Evolutionary conservation across 2,888 invertebrate genomes (phyloP).

Genomic region (Aphidius colemani): DNA sequence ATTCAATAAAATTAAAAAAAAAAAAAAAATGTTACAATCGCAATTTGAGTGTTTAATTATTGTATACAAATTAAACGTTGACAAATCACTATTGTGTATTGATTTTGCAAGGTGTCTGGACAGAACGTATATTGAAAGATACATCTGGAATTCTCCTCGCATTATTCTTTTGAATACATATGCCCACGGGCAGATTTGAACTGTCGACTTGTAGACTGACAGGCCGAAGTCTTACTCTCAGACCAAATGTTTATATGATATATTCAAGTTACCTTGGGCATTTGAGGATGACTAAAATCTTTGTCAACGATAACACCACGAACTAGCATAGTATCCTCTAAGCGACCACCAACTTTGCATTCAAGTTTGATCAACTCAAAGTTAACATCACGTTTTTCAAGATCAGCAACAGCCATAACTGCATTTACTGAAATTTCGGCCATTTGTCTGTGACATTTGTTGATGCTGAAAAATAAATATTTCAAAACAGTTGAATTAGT

Average conservation of each 20-base stretch:
- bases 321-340: slow-evolving; percentile 96
- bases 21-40: slow-evolving; percentile 28
- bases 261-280: slow-evolving; percentile 80
- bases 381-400: slow-evolving; percentile 93
- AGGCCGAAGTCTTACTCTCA: neutral
- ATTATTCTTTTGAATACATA: slow-evolving; percentile 55
- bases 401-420: slow-evolving; percentile 93
- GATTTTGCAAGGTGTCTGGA: slow-evolving; percentile 45
- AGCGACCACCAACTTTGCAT: slow-evolving; percentile 93
- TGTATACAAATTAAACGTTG: slow-evolving; percentile 12
- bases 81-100: slow-evolving; percentile 30
- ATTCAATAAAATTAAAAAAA: slow-evolving; percentile 18
- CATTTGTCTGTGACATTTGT: slow-evolving; percentile 95
- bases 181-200: neutral
- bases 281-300: slow-evolving; percentile 98
- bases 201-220: too few relatives aligned
- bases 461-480: slow-evolving; percentile 67
- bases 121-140: slow-evolving; percentile 38
- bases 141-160: slow-evolving; percentile 44
- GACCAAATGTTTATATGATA: neutral
- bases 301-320: slow-evolving; percentile 98
- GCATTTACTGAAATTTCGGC: slow-evolving; percentile 99
- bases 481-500: slow-evolving; percentile 2
- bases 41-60: slow-evolving; percentile 22
- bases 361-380: slow-evolving; percentile 99